Conservation (phyloP, 1,140 invertebrate genomes). For the Pseudomyrmex concolor region DNA sequence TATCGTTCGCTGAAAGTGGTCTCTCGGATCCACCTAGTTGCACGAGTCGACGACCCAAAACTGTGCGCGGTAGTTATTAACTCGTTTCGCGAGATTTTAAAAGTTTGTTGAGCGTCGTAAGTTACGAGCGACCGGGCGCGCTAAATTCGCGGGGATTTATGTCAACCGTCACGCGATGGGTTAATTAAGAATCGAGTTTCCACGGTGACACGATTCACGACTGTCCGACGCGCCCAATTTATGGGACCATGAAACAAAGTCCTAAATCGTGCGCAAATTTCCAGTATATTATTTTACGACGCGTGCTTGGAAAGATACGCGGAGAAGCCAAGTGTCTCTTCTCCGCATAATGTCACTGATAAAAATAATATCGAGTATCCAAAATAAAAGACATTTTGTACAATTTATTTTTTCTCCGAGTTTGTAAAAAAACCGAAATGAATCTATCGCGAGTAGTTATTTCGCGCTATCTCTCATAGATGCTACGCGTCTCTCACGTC, state of each 20-base stretch:
- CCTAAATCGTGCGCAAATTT: slow-evolving; percentile 24
- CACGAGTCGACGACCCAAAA: slow-evolving; percentile 44
- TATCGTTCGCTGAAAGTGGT: slow-evolving; percentile 69
- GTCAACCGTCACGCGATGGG: slow-evolving; percentile 13
- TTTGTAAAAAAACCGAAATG: background rate
- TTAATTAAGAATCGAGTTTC: slow-evolving; percentile 56
- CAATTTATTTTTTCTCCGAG: background rate
- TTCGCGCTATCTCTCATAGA: background rate
- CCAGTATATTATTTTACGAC: slow-evolving; percentile 34
- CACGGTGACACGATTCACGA: slow-evolving; percentile 6
- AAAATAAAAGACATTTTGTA: background rate
- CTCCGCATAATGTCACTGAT: background rate
- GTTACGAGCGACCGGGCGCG: slow-evolving; percentile 31
- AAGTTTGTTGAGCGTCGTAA: slow-evolving; percentile 33
- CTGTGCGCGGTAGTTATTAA: slow-evolving; percentile 45
- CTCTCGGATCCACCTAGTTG: slow-evolving; percentile 41
- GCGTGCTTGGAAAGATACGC: background rate
- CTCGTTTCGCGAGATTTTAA: slow-evolving; percentile 52
- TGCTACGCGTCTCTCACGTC: background rate
- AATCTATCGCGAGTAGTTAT: background rate
- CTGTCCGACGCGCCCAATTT: slow-evolving; percentile 22
- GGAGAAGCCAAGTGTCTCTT: background rate
- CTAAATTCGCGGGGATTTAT: slow-evolving; percentile 52
- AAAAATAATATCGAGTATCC: slow-evolving; percentile 18
- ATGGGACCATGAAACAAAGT: slow-evolving; percentile 37